Base-by-base conservation (phyloP, 1,140 invertebrate genomes). In the Bombus superbus region DNA sequence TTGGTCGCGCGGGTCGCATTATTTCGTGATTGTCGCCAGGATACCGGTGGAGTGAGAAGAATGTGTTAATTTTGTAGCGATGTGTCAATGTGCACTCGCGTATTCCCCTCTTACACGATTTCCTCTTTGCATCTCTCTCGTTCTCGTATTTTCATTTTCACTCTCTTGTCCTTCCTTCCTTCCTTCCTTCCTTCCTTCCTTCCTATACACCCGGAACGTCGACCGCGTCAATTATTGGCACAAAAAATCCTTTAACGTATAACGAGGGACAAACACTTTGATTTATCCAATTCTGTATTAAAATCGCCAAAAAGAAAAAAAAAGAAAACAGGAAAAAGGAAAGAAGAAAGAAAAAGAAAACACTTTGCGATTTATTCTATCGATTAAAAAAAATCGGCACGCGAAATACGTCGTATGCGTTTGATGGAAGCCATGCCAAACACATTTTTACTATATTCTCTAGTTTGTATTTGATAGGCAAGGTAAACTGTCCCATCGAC, bases 41-140 rank as follows among this genome's bases (percentile, higher is more conserved):
- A 88, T 72, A 53, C 68, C 74, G 88, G 89, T 90, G 93, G 93
- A 93, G 92, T 93, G 93, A 93, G 93, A 93, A 94, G 92, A 94
- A 94, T 94, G 93, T 94, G 93, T 94, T 94, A 93, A 94, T 94
- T 94, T 94, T 93, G 92, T 92, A 91, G 93, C 86, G 91, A 93
- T 93, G 92, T 92, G 92, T 93, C 93, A 93, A 94, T 93, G 92
- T 91, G 91, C 85, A 83, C 76, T 86, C 86, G 59, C 84, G 25
- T 22, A 38, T 73, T 44, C 62, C 71, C 57, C 68, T 42, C 32
- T 72, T 57, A 32, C 47, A 3, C 44, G 25, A 69, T 59, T 42
- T 69, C 38, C 81, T 38, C 72, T 62, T 13, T 42, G 15, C 25
- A 32, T 10, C 22, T 22, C 66, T 28, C 11, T 38, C 81, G 11